phyloP scores from a whole-genome alignment of 2,797 vertebrate genomes.

The Poecilia wingei region DNA sequence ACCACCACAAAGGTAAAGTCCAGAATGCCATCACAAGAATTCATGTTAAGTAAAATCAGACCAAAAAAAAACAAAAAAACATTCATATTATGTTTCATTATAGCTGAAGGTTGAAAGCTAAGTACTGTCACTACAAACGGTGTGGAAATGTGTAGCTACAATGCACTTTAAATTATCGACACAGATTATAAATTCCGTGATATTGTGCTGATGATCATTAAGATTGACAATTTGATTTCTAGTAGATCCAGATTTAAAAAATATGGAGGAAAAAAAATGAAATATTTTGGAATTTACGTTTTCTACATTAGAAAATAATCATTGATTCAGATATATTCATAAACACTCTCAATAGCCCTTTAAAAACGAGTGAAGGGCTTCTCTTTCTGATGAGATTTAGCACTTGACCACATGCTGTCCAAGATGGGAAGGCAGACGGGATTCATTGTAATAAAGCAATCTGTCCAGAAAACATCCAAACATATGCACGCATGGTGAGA shows the following conservation, averaged over 20 bases:
- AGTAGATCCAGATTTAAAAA: background rate
- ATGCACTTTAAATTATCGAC: background rate
- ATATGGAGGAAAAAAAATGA: background rate
- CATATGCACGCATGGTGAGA: slow-evolving; percentile 9
- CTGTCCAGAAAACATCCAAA: slow-evolving; percentile 14
- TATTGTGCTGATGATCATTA: background rate
- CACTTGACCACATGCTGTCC: slow-evolving; percentile 36
- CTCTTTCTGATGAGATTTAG: slow-evolving; percentile 32
- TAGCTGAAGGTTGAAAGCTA: background rate
- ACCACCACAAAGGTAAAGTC: background rate
- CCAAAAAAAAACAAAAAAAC: background rate
- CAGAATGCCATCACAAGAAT: background rate
- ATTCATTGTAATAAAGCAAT: slow-evolving; percentile 34
- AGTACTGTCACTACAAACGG: background rate
- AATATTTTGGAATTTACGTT: background rate
- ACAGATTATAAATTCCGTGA: background rate
- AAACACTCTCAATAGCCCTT: slow-evolving; percentile 7
- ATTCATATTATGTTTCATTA: background rate
- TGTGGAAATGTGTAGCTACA: background rate
- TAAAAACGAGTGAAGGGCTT: slow-evolving; percentile 1
- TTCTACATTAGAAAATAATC: background rate
- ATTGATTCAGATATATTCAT: background rate
- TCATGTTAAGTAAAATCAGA: background rate
- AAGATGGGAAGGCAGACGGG: slow-evolving; percentile 39
- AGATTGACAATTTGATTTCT: background rate